Percentiles rank a stretch among this genome's conserved stretches.
Evolutionary conservation across 2,113 vertebrate species (phyloP).

Genomic region (Pardalotus punctatus): DNA sequence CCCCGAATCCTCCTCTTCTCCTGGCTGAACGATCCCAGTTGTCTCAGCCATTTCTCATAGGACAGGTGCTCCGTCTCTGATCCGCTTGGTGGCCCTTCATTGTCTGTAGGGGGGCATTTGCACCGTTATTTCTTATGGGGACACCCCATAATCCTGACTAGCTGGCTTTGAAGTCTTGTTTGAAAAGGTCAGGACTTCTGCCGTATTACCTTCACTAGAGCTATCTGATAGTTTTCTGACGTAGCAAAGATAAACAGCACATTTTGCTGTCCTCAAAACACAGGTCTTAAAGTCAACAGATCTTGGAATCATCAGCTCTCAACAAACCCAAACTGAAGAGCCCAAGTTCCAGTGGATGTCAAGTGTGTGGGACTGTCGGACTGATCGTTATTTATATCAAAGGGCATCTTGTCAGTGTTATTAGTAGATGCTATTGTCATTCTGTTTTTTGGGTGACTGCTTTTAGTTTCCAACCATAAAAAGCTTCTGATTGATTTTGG

Average conservation of each 20-base stretch:
- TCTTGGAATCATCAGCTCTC: neutral
- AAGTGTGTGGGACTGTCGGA: neutral
- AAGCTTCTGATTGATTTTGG: slow-evolving; percentile 52
- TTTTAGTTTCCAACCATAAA: neutral
- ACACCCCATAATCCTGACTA: neutral
- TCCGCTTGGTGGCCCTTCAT: neutral
- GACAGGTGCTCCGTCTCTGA: neutral
- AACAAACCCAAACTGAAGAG: neutral
- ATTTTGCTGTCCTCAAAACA: neutral
- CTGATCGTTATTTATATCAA: neutral
- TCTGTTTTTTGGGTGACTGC: neutral
- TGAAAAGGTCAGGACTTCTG: neutral
- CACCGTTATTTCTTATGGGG: neutral
- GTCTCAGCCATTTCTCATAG: neutral
- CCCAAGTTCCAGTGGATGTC: neutral
- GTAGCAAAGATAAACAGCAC: neutral
- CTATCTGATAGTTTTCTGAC: neutral
- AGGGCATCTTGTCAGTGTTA: neutral
- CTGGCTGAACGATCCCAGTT: neutral
- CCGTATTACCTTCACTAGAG: neutral
- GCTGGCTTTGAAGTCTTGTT: neutral
- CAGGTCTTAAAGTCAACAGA: neutral
- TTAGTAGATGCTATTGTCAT: neutral
- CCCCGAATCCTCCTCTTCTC: neutral
- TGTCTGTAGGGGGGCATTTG: accelerated